phyloP scores from a whole-genome alignment of 2,113 vertebrate species.

The Aix galericulata region DNA sequence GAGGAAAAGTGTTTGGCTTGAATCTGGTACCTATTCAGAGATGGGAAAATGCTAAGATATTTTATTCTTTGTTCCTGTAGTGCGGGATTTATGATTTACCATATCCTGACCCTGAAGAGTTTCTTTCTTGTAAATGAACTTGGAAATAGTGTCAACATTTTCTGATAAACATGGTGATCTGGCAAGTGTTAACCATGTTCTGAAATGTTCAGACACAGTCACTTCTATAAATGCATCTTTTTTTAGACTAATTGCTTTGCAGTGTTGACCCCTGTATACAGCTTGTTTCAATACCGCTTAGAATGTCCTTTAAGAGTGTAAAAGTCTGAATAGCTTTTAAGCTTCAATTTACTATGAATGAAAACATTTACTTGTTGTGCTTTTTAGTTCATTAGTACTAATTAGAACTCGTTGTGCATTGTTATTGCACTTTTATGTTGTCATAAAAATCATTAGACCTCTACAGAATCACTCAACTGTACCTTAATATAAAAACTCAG shows the following conservation, averaged over 20 bases:
- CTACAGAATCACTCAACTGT: background rate
- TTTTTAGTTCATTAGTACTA: slow-evolving; percentile 18
- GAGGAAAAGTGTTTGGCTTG: background rate
- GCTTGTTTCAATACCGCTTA: background rate
- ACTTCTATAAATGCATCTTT: background rate
- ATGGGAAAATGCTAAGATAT: background rate
- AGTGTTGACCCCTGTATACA: background rate
- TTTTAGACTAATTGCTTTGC: background rate
- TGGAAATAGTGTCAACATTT: background rate
- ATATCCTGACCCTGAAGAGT: background rate
- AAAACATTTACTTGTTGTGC: background rate
- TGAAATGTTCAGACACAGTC: background rate
- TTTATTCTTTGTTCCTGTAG: background rate
- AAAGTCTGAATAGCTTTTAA: background rate
- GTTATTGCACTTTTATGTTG: background rate
- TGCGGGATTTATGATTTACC: background rate
- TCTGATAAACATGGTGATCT: background rate
- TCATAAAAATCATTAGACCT: slow-evolving; percentile 10
- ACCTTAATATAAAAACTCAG: background rate
- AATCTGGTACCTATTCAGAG: background rate
- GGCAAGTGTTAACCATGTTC: background rate
- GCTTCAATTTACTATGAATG: background rate
- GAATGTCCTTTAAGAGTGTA: background rate
- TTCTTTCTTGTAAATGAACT: background rate
- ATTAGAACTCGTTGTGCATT: slow-evolving; percentile 6